phyloP scores from a whole-genome alignment of 2,113 vertebrate genomes.

The Puffinus mauretanicus region DNA sequence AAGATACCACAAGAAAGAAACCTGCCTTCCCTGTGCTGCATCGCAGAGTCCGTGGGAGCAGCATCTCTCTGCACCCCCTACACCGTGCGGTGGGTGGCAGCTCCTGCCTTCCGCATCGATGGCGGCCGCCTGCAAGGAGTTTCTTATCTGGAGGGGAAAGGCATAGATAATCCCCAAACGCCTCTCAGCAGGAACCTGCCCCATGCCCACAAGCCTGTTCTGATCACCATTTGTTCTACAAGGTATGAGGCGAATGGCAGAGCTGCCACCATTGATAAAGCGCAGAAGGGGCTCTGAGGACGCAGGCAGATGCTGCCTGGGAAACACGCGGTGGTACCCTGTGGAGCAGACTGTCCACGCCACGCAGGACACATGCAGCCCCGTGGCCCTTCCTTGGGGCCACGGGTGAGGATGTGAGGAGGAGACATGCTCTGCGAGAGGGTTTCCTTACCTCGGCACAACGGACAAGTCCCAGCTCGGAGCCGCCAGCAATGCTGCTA shows the following conservation, averaged over 20 bases:
- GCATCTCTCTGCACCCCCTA: not conserved
- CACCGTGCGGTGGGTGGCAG: fast-evolving
- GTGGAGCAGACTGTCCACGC: not conserved
- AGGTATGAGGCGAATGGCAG: fast-evolving
- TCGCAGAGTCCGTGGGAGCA: not conserved
- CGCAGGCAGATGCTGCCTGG: not conserved
- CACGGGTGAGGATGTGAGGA: not conserved
- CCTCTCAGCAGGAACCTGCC: not conserved
- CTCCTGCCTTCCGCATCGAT: not conserved
- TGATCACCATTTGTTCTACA: not conserved
- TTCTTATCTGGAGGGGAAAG: not conserved
- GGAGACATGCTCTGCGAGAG: fast-evolving
- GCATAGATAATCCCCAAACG: not conserved
- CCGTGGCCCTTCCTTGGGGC: not conserved
- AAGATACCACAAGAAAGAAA: not conserved
- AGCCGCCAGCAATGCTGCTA: not conserved
- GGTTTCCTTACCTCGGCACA: not conserved
- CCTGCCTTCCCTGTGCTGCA: not conserved
- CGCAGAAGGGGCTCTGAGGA: not conserved
- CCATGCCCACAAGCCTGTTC: fast-evolving
- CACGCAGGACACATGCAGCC: fast-evolving
- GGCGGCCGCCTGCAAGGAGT: not conserved
- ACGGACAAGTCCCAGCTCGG: not conserved
- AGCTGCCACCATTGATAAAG: not conserved
- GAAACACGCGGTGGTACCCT: not conserved